Base-by-base conservation (phyloP, 2,888 invertebrate species). In the Megaustenia siamemsis region DNA sequence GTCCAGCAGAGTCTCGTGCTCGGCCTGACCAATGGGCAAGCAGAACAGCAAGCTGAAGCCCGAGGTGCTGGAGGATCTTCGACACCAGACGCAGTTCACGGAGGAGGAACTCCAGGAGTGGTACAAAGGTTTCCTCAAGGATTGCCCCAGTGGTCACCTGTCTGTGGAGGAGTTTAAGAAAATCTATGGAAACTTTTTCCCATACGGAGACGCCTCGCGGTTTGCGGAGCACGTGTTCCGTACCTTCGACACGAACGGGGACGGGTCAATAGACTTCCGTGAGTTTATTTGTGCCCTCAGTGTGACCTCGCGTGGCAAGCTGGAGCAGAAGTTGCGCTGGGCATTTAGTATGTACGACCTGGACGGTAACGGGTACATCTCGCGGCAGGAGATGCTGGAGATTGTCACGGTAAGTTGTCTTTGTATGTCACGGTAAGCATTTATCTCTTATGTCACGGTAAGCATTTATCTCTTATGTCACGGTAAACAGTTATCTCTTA, bases 321-420 rank as follows among this genome's bases (percentile, higher is more conserved):
- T 99, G 91, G 99, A 99, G 94, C 98, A 99, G 95, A 99, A 99
- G 94, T 95, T 99, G 82, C 97, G 98, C 95, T 99, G 99, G 99
- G 99, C 99, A 86, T 99, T 99, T 95, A 97, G 97, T 91, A 99
- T 99, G 98, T 99, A 99, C 95, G 99, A 99, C 94, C 96, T 99
- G 89, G 99, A 99, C 94, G 98, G 98, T 82, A 98, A 99, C 94
- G 99, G 99, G 80, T 99, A 97, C 95, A 99, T 99, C 94, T 98
- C 98, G 79, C 95, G 98, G 87, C 97, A 98, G 94, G 99, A 99
- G 95, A 99, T 99, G 99, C 96, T 99, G 88, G 99, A 99, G 95
- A 99, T 99, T 93, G 99, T 99, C 88, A 98, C 98, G 93, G 92
- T 92, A 87, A 89, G 91, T 89, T n/a, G n/a, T n/a, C n/a, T n/a